Evolutionary conservation across 2,113 vertebrate species (phyloP).

Genomic region (Corythoichthys haematopterus): DNA sequence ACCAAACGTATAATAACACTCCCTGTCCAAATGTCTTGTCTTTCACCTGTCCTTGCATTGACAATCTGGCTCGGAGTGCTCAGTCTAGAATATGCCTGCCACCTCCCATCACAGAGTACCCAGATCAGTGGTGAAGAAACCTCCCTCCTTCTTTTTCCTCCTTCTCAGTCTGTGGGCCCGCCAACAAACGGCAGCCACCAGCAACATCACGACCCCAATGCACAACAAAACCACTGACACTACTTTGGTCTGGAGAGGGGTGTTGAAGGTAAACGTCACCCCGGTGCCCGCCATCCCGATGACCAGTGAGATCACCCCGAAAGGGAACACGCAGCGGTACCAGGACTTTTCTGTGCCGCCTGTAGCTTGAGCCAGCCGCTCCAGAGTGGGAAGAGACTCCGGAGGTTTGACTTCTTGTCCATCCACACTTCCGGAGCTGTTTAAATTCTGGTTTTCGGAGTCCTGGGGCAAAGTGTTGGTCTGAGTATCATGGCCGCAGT

Average conservation of each 20-base stretch:
- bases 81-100: background rate
- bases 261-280: conserved; percentile 84
- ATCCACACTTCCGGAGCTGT: conserved; percentile 48
- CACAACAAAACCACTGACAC: conserved; percentile 78
- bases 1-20: conserved; percentile 1
- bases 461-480: conserved; percentile 67
- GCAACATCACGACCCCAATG: conserved; percentile 73
- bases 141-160: conserved; percentile 71
- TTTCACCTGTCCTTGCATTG: conserved; percentile 4
- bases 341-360: conserved; percentile 84
- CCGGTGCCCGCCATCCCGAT: conserved; percentile 79
- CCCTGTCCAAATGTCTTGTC: conserved; percentile 2
- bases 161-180: conserved; percentile 69
- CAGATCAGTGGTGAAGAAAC: conserved; percentile 72
- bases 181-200: conserved; percentile 83
- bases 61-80: conserved; percentile 17
- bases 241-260: conserved; percentile 80
- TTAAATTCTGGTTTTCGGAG: conserved; percentile 58
- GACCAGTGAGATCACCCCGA: conserved; percentile 80
- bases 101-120: conserved; percentile 71
- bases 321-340: conserved; percentile 78
- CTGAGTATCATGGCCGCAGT: conserved; percentile 51
- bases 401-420: conserved; percentile 55
- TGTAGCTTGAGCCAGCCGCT: conserved; percentile 81
- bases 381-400: conserved; percentile 69